Evolutionary conservation across 1,140 invertebrate species (phyloP), one percentile per base, ranked within the genome.

Genomic region (Acromyrmex heyeri): DNA sequence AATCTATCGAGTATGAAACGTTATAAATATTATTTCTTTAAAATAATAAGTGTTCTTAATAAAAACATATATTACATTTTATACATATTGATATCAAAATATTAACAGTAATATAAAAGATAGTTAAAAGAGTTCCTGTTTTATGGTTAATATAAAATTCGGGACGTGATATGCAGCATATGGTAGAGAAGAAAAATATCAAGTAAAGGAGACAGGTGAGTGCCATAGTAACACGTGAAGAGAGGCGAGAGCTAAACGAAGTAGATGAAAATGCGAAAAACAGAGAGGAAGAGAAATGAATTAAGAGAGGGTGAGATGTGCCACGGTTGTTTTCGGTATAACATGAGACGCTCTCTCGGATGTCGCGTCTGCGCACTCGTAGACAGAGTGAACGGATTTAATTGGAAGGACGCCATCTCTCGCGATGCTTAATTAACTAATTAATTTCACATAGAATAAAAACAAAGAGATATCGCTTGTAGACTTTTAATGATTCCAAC

Each of bases 371-470:
- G 91, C 91, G 89, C 88, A 81, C 55, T 91, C 81, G 82, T 73
- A 70, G 86, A 89, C 90, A 87, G 75, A 73, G 79, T 86, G 67
- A 75, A 81, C 65, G 91, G 92, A 94, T 95, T 95, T 95, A 95
- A 95, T 94, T 95, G 93, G 94, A 95, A 88, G 87, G 93, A 94
- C 92, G 93, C 88, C 92, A 90, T 93, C 76, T 90, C 90, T 90
- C 90, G 86, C 85, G 88, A 87, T 92, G 92, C 91, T 94, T 94
- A 94, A 95, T 94, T 93, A 94, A 94, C 92, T 94, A 95, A 95
- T 95, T 95, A 94, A 94, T 94, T 94, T 95, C 92, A 91, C 93
- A 89, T 91, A 81, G 88, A 69, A 91, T 90, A 92, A 93, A 92
- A 88, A 90, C 87, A 75, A 86, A 88, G 86, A 88, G 78, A 87